Conservation (phyloP, 2,797 vertebrate species). For the Gouania willdenowi region DNA sequence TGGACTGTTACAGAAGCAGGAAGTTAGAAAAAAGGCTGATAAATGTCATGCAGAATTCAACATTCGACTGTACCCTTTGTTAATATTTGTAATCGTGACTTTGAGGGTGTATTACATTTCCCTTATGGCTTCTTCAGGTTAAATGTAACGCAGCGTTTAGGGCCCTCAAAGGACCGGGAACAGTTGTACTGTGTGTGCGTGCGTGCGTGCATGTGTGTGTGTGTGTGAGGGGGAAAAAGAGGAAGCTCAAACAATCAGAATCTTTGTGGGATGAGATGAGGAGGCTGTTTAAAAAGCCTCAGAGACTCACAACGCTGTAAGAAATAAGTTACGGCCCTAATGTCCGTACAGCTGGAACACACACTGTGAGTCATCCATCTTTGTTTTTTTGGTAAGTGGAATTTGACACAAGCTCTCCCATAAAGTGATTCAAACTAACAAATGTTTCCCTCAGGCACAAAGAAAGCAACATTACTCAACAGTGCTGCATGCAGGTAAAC, state of each 20-base stretch:
- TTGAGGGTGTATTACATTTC: slow-evolving; percentile 2
- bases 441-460: no score
- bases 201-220: slow-evolving; percentile 23
- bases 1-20: no score
- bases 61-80: no score
- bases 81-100: slow-evolving; percentile 6
- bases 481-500: no score
- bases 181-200: slow-evolving; percentile 21
- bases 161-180: slow-evolving; percentile 28
- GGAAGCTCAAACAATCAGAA: slow-evolving; percentile 47
- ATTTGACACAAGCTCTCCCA: no score
- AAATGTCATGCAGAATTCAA: no score
- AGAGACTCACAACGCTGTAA: slow-evolving; percentile 23
- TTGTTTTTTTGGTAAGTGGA: no score
- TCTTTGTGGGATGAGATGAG: slow-evolving; percentile 56
- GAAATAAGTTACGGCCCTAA: slow-evolving; percentile 27
- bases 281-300: slow-evolving; percentile 45
- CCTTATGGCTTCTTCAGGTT: slow-evolving; percentile 9
- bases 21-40: no score
- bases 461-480: no score
- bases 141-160: background rate
- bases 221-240: slow-evolving; percentile 12
- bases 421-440: no score
- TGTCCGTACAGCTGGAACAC: slow-evolving; percentile 22
- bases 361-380: slow-evolving; percentile 17